Percentiles rank a stretch among this genome's conserved stretches.
Conservation (phyloP, 2,113 vertebrate species). For the Pangasianodon gigas region DNA sequence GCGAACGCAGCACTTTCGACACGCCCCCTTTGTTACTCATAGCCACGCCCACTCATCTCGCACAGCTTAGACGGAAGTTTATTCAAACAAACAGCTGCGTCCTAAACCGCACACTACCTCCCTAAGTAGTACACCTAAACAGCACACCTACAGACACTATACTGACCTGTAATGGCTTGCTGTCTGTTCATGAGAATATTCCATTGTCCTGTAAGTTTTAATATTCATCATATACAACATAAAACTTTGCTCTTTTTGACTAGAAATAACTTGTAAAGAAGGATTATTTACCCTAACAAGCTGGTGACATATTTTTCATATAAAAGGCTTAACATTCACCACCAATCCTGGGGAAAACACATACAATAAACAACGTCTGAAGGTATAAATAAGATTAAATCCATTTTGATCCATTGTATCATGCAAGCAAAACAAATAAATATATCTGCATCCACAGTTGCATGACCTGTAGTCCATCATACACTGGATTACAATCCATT, state of each 20-base stretch:
- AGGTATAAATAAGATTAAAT: not conserved
- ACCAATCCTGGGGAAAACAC: not conserved
- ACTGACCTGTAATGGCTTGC: not conserved
- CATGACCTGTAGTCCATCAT: not conserved
- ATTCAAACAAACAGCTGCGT: not conserved
- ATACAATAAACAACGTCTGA: not conserved
- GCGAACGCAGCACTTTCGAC: constrained; percentile 33
- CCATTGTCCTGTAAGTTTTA: not conserved
- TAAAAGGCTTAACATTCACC: not conserved
- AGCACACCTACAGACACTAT: not conserved
- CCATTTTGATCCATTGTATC: not conserved
- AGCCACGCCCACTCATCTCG: constrained; percentile 44
- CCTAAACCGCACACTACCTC: not conserved
- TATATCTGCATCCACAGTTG: not conserved
- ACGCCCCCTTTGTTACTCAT: constrained; percentile 47
- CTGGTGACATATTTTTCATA: not conserved
- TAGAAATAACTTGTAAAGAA: not conserved
- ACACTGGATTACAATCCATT: not conserved
- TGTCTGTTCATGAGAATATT: not conserved
- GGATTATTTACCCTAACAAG: not conserved
- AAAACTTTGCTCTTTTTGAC: not conserved
- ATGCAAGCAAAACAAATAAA: not conserved
- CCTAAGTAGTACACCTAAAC: not conserved
- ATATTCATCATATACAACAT: not conserved
- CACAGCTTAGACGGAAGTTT: not conserved